phyloP scores from a whole-genome alignment of 2,113 vertebrate genomes.

The Galemys pyrenaicus region DNA sequence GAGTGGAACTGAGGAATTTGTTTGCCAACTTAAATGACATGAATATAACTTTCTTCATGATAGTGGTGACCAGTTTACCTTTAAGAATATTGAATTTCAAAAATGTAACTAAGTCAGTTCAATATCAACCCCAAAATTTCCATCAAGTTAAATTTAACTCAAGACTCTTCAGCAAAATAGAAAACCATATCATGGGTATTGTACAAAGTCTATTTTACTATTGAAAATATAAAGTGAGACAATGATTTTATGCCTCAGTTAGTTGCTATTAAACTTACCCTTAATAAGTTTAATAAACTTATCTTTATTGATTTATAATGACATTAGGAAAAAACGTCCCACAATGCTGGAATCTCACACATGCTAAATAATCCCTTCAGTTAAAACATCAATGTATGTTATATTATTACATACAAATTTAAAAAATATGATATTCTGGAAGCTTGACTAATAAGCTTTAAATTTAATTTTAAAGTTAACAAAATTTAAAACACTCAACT shows the following conservation, averaged over 20 bases:
- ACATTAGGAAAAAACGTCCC: not conserved
- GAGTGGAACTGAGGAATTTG: too few relatives aligned
- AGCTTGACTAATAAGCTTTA: not conserved
- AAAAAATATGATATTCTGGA: not conserved
- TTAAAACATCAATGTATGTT: not conserved
- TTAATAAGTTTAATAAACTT: too few relatives aligned
- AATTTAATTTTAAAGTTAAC: not conserved
- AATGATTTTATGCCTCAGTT: not conserved
- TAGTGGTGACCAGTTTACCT: not conserved
- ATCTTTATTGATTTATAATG: not conserved
- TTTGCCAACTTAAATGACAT: too few relatives aligned
- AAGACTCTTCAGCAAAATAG: not conserved
- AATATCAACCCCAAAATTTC: not conserved
- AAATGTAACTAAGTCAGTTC: not conserved
- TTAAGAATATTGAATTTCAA: not conserved
- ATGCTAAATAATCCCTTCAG: not conserved
- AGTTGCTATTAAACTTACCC: not conserved
- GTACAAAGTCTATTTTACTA: not conserved
- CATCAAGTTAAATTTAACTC: not conserved
- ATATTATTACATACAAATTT: not conserved
- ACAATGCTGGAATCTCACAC: not conserved
- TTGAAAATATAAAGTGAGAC: not conserved
- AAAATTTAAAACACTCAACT: not conserved
- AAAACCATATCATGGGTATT: not conserved
- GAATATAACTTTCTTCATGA: not conserved